Conservation (phyloP, 2,797 vertebrate species). For the Lateolabrax maculatus region DNA sequence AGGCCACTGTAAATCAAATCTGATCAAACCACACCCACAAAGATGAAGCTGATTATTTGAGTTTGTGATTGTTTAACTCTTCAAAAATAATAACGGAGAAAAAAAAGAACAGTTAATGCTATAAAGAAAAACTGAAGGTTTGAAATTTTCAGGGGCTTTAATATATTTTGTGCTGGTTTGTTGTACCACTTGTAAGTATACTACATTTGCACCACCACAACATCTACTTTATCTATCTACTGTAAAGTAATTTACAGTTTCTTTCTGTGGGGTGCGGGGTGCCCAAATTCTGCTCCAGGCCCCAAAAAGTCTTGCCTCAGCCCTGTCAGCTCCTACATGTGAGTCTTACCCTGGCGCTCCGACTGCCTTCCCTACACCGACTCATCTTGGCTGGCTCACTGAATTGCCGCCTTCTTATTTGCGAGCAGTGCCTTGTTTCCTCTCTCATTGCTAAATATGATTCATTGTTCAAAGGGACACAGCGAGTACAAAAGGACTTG, state of each 20-base stretch:
- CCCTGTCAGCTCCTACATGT: neutral
- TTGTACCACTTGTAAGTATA: neutral
- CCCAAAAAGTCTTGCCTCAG: neutral
- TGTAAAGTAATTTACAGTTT: neutral
- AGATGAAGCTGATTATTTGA: neutral
- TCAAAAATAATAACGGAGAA: neutral
- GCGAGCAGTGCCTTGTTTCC: conserved; percentile 34
- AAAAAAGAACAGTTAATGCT: no score
- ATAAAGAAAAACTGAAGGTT: no score
- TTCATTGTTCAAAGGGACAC: conserved; percentile 73
- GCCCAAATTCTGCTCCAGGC: neutral
- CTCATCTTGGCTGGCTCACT: conserved; percentile 43
- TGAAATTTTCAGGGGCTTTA: neutral
- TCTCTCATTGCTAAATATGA: conserved; percentile 60
- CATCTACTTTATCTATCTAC: no score
- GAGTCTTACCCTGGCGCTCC: neutral
- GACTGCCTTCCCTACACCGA: conserved; percentile 4
- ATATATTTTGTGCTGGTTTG: neutral
- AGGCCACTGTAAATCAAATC: no score
- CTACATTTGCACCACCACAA: no score
- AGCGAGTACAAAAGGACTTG: conserved; percentile 66
- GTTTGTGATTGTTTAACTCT: neutral
- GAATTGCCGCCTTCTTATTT: conserved; percentile 47
- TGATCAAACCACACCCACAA: neutral
- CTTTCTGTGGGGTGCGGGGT: neutral